Percentiles rank a stretch among this genome's conserved stretches.
Conservation (phyloP, 2,113 vertebrate genomes). For the Amblyopsis rosae region DNA sequence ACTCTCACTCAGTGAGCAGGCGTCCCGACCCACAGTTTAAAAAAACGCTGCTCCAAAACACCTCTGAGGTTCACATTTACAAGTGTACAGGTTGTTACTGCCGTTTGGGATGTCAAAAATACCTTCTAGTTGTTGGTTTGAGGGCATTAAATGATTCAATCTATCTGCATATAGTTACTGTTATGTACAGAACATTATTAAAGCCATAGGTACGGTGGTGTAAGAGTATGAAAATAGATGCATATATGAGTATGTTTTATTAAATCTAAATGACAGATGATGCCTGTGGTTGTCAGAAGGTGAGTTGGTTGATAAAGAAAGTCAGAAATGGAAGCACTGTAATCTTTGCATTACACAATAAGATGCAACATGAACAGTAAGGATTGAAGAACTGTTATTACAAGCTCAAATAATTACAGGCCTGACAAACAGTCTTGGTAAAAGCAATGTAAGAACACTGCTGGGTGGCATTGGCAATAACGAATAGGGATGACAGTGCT, state of each 20-base stretch:
- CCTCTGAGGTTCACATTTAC: conserved; percentile 30
- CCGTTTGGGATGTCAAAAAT: conserved; percentile 44
- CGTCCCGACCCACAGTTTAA: no score
- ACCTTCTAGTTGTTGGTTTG: conserved; percentile 35
- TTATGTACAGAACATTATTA: not conserved
- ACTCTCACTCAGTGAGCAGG: no score
- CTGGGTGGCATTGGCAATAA: not conserved
- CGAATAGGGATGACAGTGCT: not conserved
- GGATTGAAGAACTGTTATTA: not conserved
- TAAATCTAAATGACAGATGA: no score
- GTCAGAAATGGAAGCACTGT: not conserved
- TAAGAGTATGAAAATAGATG: no score
- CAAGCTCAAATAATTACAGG: not conserved
- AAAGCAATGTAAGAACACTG: not conserved
- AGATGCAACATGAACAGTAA: not conserved
- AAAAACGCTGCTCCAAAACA: not conserved
- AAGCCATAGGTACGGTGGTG: no score
- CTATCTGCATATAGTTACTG: no score
- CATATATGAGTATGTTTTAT: no score
- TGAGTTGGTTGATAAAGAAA: not conserved
- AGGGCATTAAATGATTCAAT: conserved; percentile 15
- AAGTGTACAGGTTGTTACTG: conserved; percentile 22
- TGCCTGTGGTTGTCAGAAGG: no score
- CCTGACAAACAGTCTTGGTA: not conserved
- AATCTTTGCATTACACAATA: not conserved